Base-by-base conservation (phyloP, 2,888 invertebrate genomes). In the Papilio gigon region DNA sequence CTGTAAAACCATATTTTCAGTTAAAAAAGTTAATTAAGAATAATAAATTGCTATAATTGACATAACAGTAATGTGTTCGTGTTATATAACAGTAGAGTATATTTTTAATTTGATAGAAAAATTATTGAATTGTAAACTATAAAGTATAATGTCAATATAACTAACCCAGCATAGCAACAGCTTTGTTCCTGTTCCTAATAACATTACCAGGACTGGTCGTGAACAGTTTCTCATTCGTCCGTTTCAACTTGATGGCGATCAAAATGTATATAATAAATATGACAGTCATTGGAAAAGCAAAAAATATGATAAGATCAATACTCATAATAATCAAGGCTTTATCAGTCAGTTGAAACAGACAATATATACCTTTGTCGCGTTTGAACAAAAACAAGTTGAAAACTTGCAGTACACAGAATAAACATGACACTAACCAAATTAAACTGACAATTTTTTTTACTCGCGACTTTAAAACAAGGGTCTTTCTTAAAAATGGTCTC, bases 141-240 rank as follows among this genome's bases (percentile, higher is more conserved):
- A n/a, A 40, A 40, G 5, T n/a, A 40, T n/a, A n/a, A 44, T 22
- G 11, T 11, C 22, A 47, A n/a, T 9, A 2, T 9, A 9, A 93
- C 95, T 94, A 85, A 96, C 96, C 95, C 65, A 97, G 85, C 96
- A 97, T 96, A 83, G 95, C 94, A 64, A 96, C 95, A 66, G 96
- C 96, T 78, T 94, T 93, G 75, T 88, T 92, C 79, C 81, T 82
- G 72, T 87, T 87, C 71, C 85, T 84, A 40, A 85, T 85, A 0
- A 88, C 88, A 47, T 87, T 84, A 1, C 87, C 83, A 0, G 88
- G 91, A 72, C 85, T 92, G n/a, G 92, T 89, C 27, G 93, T 93
- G n/a, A n/a, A n/a, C 35, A 93, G 82, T 37, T 92, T 92, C 6
- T 87, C 87, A 74, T 93, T 88, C 12, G 94, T 93, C 12, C 94